These are phyloP conservation scores for Galeruca laticollis DNA, from an alignment of 2,888 invertebrate genomes.

Conservation along the genomic window DNA sequence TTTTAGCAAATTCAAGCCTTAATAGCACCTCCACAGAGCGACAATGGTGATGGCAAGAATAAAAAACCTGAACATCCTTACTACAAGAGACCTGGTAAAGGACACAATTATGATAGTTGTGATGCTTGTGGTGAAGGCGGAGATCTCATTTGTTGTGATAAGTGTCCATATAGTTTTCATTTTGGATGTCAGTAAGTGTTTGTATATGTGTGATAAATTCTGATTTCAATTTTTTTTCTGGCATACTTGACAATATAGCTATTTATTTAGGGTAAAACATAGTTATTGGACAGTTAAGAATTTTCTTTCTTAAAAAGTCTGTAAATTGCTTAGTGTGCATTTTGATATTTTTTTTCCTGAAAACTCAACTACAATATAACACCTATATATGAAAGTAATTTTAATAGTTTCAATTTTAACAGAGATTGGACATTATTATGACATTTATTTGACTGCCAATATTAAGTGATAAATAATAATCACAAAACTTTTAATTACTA, in stretches of 20 bases:
- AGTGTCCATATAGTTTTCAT: slow-evolving; percentile 96
- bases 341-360: too few relatives aligned
- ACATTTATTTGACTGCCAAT: too few relatives aligned
- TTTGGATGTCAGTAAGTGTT: slow-evolving; percentile 90
- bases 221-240: slow-evolving; percentile 1
- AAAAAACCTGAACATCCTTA: slow-evolving; percentile 79
- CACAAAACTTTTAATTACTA: too few relatives aligned
- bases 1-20: slow-evolving; percentile 87
- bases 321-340: too few relatives aligned
- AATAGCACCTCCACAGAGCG: slow-evolving; percentile 88
- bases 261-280: too few relatives aligned
- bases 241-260: slow-evolving; percentile 1
- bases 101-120: slow-evolving; percentile 93
- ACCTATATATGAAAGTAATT: too few relatives aligned
- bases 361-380: too few relatives aligned
- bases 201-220: neutral
- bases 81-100: slow-evolving; percentile 87
- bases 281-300: too few relatives aligned
- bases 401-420: too few relatives aligned
- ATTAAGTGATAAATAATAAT: too few relatives aligned
- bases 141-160: slow-evolving; percentile 94
- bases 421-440: too few relatives aligned
- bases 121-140: slow-evolving; percentile 96
- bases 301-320: too few relatives aligned
- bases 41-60: slow-evolving; percentile 73